Base-by-base conservation (phyloP, 2,113 vertebrate species). In the Leptobrachium ailaonicum region DNA sequence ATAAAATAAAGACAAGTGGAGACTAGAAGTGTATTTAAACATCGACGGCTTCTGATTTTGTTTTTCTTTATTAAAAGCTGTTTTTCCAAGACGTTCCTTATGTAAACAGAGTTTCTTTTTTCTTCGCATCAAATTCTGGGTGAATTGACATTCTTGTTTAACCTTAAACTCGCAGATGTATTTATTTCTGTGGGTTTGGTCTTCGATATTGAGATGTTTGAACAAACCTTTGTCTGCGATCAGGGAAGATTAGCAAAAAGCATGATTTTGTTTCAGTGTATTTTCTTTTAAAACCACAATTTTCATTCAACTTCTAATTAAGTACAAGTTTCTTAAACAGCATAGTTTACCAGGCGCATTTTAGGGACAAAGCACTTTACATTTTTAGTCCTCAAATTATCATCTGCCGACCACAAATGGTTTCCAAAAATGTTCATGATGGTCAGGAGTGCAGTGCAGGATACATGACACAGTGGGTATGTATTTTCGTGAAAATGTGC, bases 1-100 rank as follows among this genome's bases (percentile, higher is more conserved):
- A 77, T 77, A 77, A 58, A 70, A 77, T 60, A 70, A 58, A 77
- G 60, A 45, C 75, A 43, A 70, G 75, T 77, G 75, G 32, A 41
- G 75, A 58, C 75, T 77, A 44, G 75, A 77, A 77, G 47, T 32
- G 41, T 77, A 54, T 62, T 70, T 45, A 70, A 70, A 69, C 75
- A 77, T 77, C 75, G 54, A 41, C 75, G 43, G 66, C 75, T 77
- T 77, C 75, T 77, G 66, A 69, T 32, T 69, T 58, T 77, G 20
- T 71, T 10, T 71, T 54, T 47, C 54, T 71, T 53, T 71, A 40
- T 71, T 41, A 54, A 69, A 70, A 56, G 41, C n/a, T 60, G 41
- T 70, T 70, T 77, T 41, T 8, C 53, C 69, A 71, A 58, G 53
- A 60, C 71, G 60, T 58, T 71, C 43, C 76, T 71, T 78, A 78